Conservation (phyloP, 2,113 vertebrate species). For the Athene cunicularia region DNA sequence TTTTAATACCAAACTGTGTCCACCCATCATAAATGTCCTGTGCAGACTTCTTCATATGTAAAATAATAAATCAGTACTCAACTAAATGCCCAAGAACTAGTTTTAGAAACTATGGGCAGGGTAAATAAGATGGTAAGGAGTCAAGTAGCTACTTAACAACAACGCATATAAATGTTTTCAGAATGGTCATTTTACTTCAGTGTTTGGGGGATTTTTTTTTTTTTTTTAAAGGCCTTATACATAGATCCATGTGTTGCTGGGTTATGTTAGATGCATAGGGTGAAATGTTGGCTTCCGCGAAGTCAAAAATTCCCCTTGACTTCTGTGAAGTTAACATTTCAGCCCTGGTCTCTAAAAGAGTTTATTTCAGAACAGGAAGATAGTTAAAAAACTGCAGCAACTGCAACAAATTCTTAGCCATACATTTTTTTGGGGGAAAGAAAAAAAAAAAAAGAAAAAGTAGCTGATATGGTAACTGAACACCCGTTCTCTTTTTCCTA, state of each 20-base stretch:
- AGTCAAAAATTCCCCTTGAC: neutral
- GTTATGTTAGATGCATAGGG: neutral
- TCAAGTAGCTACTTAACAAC: neutral
- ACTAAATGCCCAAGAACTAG: constrained; percentile 4
- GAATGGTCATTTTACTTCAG: neutral
- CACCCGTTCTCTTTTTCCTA: neutral
- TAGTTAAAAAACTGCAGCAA: neutral
- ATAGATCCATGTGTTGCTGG: neutral
- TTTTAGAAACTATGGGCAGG: neutral
- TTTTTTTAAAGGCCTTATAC: neutral
- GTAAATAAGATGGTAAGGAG: neutral
- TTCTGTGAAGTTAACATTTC: neutral
- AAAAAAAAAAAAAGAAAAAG: neutral
- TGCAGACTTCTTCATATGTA: neutral
- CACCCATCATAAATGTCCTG: neutral
- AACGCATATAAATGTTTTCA: neutral
- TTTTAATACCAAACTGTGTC: neutral
- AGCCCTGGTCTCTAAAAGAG: neutral
- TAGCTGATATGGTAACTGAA: neutral
- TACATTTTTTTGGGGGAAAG: too few relatives aligned
- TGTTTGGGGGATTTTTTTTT: neutral
- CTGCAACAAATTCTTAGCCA: neutral
- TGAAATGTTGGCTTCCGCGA: neutral
- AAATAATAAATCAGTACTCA: constrained; percentile 5
- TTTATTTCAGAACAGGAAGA: neutral